Percentiles rank a stretch among this genome's conserved stretches.
These are phyloP conservation scores for Drosophila pseudoananassae DNA, from an alignment of 1,140 invertebrate genomes.

Conservation along the genomic window DNA sequence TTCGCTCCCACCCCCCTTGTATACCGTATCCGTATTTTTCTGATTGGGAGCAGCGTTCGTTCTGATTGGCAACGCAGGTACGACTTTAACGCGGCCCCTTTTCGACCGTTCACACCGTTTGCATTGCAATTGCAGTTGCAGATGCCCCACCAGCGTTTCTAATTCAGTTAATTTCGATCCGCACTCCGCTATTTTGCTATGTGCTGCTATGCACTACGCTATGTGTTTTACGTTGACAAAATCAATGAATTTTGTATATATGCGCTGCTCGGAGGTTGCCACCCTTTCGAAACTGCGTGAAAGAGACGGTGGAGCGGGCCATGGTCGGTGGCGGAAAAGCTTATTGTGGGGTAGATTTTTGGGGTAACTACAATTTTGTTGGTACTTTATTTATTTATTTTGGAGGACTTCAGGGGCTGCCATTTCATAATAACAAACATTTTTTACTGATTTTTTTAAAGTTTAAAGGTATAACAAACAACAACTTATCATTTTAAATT, in stretches of 20 bases:
- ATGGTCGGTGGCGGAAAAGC: constrained; percentile 3
- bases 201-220: constrained; percentile 60
- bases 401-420: too few relatives aligned
- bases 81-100: constrained; percentile 16
- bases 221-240: constrained; percentile 81
- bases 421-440: too few relatives aligned
- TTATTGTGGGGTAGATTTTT: not conserved
- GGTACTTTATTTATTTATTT: not conserved
- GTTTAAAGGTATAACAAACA: too few relatives aligned
- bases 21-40: constrained; percentile 31
- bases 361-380: not conserved
- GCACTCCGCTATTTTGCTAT: constrained; percentile 37
- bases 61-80: constrained; percentile 59
- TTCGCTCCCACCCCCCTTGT: constrained; percentile 33
- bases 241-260: constrained; percentile 83
- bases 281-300: not conserved
- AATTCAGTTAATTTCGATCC: constrained; percentile 61
- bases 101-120: constrained; percentile 30
- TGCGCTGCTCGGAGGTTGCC: constrained; percentile 6
- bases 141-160: constrained; percentile 48
- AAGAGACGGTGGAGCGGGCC: not conserved
- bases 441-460: too few relatives aligned
- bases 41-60: constrained; percentile 71
- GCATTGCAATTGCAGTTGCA: constrained; percentile 33
- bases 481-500: too few relatives aligned